These are phyloP conservation scores for Ectemnius lituratus DNA, from an alignment of 2,888 invertebrate species.

Conservation along the genomic window DNA sequence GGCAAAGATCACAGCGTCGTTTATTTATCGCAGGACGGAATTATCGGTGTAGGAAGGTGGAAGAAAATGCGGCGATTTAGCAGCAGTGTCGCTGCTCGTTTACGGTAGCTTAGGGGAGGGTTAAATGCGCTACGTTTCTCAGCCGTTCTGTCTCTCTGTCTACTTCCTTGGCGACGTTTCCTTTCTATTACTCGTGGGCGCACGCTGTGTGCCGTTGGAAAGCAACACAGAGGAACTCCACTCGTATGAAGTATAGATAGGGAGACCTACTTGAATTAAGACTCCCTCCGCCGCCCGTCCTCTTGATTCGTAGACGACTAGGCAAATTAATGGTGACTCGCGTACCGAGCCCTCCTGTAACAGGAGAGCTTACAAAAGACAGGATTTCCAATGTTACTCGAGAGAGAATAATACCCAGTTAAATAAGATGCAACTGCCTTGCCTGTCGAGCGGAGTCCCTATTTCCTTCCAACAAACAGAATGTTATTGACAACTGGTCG, in stretches of 20 bases:
- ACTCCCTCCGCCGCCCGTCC: too few species aligned
- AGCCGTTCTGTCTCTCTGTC: not conserved
- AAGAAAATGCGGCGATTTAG: conserved; percentile 22
- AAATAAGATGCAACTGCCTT: too few species aligned
- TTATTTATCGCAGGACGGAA: conserved; percentile 7
- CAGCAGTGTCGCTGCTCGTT: conserved; percentile 11
- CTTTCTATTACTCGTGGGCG: too few species aligned
- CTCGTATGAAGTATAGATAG: too few species aligned
- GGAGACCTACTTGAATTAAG: too few species aligned
- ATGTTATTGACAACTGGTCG: too few species aligned
- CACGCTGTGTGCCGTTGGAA: too few species aligned
- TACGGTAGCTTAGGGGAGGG: conserved; percentile 4
- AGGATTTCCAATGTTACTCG: conserved; percentile 1
- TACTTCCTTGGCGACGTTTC: too few species aligned
- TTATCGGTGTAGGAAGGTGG: not conserved
- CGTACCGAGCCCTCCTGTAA: not conserved
- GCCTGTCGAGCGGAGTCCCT: too few species aligned
- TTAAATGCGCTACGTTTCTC: conserved; percentile 22
- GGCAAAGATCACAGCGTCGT: not conserved
- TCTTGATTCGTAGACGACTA: not conserved
- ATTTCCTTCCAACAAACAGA: too few species aligned
- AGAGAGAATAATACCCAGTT: not conserved
- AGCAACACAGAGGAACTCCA: too few species aligned
- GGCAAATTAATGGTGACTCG: conserved; percentile 1
- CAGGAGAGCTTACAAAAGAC: not conserved